Evolutionary conservation across 1,140 invertebrate species (phyloP).

Genomic region (Drosophila funebris): DNA sequence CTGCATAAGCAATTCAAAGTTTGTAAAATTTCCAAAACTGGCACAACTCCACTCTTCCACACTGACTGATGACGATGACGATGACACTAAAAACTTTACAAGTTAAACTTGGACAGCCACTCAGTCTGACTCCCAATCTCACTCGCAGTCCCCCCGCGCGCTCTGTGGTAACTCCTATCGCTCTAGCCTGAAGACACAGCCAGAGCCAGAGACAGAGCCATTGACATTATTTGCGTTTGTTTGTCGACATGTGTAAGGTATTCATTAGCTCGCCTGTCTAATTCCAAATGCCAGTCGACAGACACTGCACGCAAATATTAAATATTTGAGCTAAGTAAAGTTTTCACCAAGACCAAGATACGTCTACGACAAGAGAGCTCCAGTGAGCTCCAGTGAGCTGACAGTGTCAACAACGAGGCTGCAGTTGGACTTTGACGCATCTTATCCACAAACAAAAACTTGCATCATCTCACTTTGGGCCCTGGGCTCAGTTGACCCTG

Average conservation of each 20-base stretch:
- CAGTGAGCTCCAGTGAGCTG: neutral
- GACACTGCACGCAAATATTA: conserved; percentile 67
- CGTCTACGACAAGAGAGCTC: neutral
- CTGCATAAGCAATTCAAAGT: conserved; percentile 6
- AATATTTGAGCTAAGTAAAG: conserved; percentile 68
- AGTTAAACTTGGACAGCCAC: conserved; percentile 45
- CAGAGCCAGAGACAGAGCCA: conserved; percentile 60
- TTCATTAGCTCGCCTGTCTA: conserved; percentile 75
- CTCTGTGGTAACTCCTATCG: neutral
- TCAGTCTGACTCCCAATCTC: conserved; percentile 14
- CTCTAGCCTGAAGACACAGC: conserved; percentile 7
- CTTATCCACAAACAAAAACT: conserved; percentile 66
- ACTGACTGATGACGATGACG: conserved; percentile 51
- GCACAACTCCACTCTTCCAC: conserved; percentile 31
- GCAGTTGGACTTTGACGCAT: neutral
- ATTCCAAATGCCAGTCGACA: conserved; percentile 68
- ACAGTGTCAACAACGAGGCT: conserved; percentile 58
- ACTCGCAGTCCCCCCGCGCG: neutral
- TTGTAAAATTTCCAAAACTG: conserved; percentile 37
- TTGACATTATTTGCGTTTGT: conserved; percentile 81
- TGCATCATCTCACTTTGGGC: conserved; percentile 59
- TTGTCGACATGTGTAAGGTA: conserved; percentile 80
- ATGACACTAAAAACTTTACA: conserved; percentile 35
- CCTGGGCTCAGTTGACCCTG: conserved; percentile 24
- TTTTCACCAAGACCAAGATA: conserved; percentile 56